Conservation (phyloP, 2,888 invertebrate genomes). For the Epinotia nisella region DNA sequence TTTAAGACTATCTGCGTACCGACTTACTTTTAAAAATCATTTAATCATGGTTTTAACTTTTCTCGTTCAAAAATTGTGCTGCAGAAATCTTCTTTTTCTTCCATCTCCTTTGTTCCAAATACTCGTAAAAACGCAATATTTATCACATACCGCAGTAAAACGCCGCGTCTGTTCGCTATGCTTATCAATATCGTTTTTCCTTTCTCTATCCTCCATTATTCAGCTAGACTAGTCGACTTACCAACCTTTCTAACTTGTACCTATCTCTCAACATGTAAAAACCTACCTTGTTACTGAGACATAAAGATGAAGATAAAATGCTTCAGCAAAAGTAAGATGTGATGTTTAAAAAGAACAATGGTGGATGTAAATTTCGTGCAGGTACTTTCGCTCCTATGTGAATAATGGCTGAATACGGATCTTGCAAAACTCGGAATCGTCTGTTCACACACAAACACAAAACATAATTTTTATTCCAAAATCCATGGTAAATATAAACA, state of each 20-base stretch:
- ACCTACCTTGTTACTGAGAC: background rate
- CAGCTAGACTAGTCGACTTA: conserved; percentile 6
- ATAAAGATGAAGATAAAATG: background rate
- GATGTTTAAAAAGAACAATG: background rate
- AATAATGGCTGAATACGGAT: background rate
- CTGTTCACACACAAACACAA: background rate
- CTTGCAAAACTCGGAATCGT: background rate
- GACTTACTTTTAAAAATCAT: background rate
- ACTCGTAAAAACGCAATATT: conserved; percentile 11
- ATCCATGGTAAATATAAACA: no score
- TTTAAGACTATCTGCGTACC: background rate
- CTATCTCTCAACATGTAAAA: background rate
- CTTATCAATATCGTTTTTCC: conserved; percentile 37
- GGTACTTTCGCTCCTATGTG: background rate
- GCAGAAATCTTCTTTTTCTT: background rate
- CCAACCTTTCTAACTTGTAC: background rate
- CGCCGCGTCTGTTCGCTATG: conserved; percentile 2
- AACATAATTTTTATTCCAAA: background rate
- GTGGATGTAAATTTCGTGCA: background rate
- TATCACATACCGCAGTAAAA: conserved; percentile 10
- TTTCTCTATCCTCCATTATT: conserved; percentile 23
- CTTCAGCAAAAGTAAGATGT: background rate
- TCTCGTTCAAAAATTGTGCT: background rate
- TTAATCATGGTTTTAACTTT: background rate
- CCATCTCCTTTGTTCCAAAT: background rate